Evolutionary conservation across 1,140 invertebrate genomes (phyloP).

Genomic region (Drosophila sp.): DNA sequence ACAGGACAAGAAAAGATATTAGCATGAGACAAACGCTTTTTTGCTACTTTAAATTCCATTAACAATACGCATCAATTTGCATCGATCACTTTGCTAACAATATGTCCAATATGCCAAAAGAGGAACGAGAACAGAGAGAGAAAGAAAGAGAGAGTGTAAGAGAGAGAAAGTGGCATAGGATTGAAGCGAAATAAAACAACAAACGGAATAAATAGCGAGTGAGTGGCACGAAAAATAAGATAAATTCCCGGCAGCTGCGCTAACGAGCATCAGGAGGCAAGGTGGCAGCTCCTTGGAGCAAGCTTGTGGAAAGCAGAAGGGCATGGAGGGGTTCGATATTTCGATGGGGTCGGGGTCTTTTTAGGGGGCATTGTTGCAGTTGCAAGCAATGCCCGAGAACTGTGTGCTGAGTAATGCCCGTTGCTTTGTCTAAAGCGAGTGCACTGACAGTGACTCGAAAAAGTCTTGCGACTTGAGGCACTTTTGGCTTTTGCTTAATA

Average conservation of each 20-base stretch:
- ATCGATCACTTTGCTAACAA: constrained; percentile 80
- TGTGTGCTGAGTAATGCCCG: constrained; percentile 70
- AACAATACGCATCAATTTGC: constrained; percentile 82
- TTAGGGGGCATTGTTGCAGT: background rate
- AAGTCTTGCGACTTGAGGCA: constrained; percentile 24
- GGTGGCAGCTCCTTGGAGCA: constrained; percentile 14
- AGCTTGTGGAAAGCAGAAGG: background rate
- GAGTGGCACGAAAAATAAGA: constrained; percentile 72
- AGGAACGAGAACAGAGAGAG: constrained; percentile 37
- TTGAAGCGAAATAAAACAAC: constrained; percentile 32
- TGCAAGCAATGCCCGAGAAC: constrained; percentile 19
- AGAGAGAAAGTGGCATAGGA: background rate
- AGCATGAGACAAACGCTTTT: background rate
- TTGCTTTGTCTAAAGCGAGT: constrained; percentile 49
- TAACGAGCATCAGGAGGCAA: constrained; percentile 65
- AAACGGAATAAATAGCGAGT: constrained; percentile 57
- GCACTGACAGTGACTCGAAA: constrained; percentile 8
- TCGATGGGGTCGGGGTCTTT: no score
- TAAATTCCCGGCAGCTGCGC: constrained; percentile 77
- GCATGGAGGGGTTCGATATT: background rate
- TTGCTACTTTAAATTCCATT: constrained; percentile 16
- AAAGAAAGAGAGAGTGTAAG: constrained; percentile 24
- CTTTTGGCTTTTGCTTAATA: constrained; percentile 75
- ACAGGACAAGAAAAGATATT: background rate
- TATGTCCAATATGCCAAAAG: constrained; percentile 71